A percentile compares a stretch with the other conserved stretches of the same genome.
phyloP scores from a whole-genome alignment of 2,888 invertebrate genomes.

The Tricholauxania praeusta region DNA sequence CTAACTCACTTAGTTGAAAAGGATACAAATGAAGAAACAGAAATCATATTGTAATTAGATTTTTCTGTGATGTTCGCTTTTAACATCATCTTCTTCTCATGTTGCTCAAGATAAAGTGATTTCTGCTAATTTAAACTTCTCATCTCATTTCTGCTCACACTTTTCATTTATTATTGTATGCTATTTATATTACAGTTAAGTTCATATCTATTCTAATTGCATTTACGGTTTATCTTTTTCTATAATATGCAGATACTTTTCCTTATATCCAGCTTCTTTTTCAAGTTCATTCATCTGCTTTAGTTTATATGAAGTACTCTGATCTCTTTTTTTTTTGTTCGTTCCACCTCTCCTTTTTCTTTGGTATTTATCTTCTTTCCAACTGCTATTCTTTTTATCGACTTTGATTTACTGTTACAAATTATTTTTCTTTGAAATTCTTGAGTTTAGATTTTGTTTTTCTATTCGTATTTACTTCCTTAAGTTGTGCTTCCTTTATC shows the following conservation, averaged over 20 bases:
- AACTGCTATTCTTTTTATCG: too few species aligned
- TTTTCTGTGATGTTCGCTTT: constrained; percentile 27
- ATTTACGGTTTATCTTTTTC: constrained; percentile 35
- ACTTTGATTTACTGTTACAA: neutral
- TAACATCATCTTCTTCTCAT: constrained; percentile 34
- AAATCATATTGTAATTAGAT: constrained; percentile 53
- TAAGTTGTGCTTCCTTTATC: neutral
- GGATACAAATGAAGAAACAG: neutral
- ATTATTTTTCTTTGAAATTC: neutral
- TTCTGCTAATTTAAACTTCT: constrained; percentile 42
- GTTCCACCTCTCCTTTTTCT: neutral
- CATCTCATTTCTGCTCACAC: neutral
- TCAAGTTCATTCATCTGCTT: constrained; percentile 6
- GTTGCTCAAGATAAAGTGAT: constrained; percentile 54
- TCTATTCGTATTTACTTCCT: neutral
- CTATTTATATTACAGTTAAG: constrained; percentile 32
- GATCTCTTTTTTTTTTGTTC: constrained; percentile 6
- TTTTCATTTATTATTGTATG: constrained; percentile 27
- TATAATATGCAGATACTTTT: neutral
- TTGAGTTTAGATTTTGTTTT: neutral
- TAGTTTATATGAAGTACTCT: constrained; percentile 11
- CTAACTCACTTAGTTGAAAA: neutral
- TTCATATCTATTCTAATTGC: constrained; percentile 16
- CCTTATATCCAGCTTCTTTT: neutral
- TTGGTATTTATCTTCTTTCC: neutral